Base-by-base conservation (phyloP, 2,113 vertebrate species). In the Protobothrops mucrosquamatus region DNA sequence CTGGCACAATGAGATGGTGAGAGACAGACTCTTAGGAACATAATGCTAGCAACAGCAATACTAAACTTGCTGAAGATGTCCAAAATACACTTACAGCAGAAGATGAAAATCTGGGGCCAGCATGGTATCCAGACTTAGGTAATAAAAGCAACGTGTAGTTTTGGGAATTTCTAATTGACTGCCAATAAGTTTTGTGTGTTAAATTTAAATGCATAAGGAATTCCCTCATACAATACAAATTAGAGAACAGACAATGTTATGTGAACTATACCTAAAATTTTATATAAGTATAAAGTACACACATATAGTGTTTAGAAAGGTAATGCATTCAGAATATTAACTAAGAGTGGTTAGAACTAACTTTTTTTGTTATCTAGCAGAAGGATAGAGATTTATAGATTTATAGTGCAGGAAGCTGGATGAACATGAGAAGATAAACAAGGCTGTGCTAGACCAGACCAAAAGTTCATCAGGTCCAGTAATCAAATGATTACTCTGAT, bases 201-300 rank as follows among this genome's bases (percentile, higher is more conserved):
- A 90, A 94, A 39, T 85, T 15, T 56, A 92, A 92, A 69, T 22
- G 56, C 55, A 26, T 51, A 91, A 39, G 34, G 18, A 39, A 39
- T 0, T 39, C n/a, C 39, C 69, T 81, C 18, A 81, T 39, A 22
- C 34, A 88, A 91, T 51, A 85, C n/a, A 56, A 74, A 12, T 1
- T 0, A 0, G 85, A 85, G 55, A 0, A 0, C 85, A 85, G 89
- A 69, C 92, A n/a, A n/a, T 54, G 26, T n/a, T 87, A n/a, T n/a
- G 86, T 54, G 14, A 54, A 29, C 51, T 87, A 87, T 0, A 0
- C 8, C 0, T 0, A 74, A 9, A 34, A 29, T 90, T 87, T 51
- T 64, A 74, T 39, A 74, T 74, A 39, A 74, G 6, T 74, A 74
- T 57, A 55, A 12, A 43, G 39, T 18, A 18, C 52, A 29, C 3